Conservation (phyloP, 2,797 vertebrate genomes). For the Sphenopsis melanotis region DNA sequence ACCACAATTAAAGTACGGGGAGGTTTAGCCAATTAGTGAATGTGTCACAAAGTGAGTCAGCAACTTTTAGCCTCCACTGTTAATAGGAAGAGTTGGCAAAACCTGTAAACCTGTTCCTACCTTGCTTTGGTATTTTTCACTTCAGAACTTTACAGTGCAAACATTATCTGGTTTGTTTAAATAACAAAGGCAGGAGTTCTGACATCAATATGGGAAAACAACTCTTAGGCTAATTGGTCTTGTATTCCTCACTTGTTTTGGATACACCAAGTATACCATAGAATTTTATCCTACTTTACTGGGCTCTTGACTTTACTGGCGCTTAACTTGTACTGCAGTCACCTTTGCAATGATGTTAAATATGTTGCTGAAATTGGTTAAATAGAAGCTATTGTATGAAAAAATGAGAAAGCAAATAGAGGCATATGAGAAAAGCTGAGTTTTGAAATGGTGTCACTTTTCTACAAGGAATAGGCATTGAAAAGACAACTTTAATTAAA, state of each 20-base stretch:
- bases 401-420: conserved; percentile 21
- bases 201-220: neutral
- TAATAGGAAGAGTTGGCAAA: neutral
- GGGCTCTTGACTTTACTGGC: neutral
- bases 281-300: neutral
- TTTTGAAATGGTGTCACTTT: conserved; percentile 39
- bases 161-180: conserved; percentile 35
- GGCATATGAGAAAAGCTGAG: neutral
- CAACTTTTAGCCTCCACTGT: neutral
- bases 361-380: neutral
- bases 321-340: neutral
- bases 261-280: neutral
- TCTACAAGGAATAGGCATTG: neutral
- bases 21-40: neutral
- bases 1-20: neutral
- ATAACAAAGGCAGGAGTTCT: neutral
- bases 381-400: conserved; percentile 7
- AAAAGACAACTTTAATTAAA: conserved; percentile 28
- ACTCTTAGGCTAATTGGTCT: neutral
- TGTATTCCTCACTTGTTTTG: neutral
- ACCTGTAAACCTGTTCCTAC: conserved; percentile 21
- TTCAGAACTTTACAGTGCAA: conserved; percentile 47
- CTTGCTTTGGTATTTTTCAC: conserved; percentile 17
- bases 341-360: neutral
- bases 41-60: neutral